These are phyloP conservation scores for Strix uralensis DNA, from an alignment of 2,113 vertebrate species.

Conservation along the genomic window DNA sequence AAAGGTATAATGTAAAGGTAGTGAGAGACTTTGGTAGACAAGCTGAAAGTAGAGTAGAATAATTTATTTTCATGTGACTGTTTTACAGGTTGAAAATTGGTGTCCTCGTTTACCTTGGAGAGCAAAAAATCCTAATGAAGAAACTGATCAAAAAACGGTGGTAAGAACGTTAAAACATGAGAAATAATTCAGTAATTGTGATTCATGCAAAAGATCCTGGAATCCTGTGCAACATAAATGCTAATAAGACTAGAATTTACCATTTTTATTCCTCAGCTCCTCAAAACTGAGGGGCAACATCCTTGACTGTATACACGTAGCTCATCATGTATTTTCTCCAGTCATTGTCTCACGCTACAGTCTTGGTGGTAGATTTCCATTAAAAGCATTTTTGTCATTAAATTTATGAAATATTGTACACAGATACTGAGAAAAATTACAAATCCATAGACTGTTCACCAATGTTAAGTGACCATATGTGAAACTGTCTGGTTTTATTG, in stretches of 20 bases:
- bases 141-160: conserved; percentile 84
- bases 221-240: background rate
- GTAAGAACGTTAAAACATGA: conserved; percentile 69
- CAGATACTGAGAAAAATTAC: background rate
- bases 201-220: background rate
- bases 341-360: background rate
- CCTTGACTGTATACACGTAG: background rate
- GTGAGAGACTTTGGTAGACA: background rate
- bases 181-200: background rate
- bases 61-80: background rate
- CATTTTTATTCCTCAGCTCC: background rate
- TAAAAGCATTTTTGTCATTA: background rate
- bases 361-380: background rate
- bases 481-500: background rate
- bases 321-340: background rate
- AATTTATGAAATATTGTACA: background rate
- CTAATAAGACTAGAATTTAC: background rate
- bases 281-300: background rate
- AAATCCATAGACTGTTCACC: background rate
- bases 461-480: background rate
- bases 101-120: conserved; percentile 97
- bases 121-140: conserved; percentile 84
- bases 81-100: conserved; percentile 97
- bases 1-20: background rate
- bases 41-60: background rate